Conservation (phyloP, 1,140 invertebrate genomes). For the Drosophila repletoides region DNA sequence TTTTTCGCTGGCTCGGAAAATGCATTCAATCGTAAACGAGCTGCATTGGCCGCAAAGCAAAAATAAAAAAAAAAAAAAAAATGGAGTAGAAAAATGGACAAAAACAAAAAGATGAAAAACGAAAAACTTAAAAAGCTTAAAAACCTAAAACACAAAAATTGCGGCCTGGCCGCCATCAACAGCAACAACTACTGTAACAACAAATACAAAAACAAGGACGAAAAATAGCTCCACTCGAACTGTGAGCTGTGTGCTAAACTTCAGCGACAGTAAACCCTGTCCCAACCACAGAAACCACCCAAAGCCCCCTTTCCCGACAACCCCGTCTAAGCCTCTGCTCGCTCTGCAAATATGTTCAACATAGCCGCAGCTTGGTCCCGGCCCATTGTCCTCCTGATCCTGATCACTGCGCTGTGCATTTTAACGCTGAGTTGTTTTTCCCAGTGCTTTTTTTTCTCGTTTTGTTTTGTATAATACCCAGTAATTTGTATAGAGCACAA, state of each 20-base stretch:
- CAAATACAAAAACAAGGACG: conserved; percentile 23
- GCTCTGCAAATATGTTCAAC: conserved; percentile 77
- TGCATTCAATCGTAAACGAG: conserved; percentile 71
- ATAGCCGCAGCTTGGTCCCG: conserved; percentile 62
- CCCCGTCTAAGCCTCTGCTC: conserved; percentile 18
- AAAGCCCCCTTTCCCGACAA: not conserved
- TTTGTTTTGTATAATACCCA: conserved; percentile 15
- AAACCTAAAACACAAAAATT: conserved; percentile 79
- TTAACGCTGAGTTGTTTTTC: conserved; percentile 66
- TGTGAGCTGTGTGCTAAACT: conserved; percentile 63
- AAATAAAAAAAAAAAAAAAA: conserved; percentile 2
- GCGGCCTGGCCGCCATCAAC: conserved; percentile 63
- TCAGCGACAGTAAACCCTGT: conserved; percentile 56
- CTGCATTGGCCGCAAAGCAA: conserved; percentile 50
- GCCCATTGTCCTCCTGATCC: conserved; percentile 72
- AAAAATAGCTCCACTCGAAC: conserved; percentile 60
- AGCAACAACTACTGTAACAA: conserved; percentile 21
- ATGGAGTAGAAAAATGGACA: too few relatives aligned
- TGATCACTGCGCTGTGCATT: conserved; percentile 76
- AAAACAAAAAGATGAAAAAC: conserved; percentile 4
- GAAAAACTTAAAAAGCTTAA: conserved; percentile 61
- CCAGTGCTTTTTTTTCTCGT: conserved; percentile 11
- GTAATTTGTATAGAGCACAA: not conserved
- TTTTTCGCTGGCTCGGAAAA: not conserved
- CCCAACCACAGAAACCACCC: conserved; percentile 5